Base-by-base conservation (phyloP, 2,113 vertebrate genomes). In the Gavialis gangeticus region DNA sequence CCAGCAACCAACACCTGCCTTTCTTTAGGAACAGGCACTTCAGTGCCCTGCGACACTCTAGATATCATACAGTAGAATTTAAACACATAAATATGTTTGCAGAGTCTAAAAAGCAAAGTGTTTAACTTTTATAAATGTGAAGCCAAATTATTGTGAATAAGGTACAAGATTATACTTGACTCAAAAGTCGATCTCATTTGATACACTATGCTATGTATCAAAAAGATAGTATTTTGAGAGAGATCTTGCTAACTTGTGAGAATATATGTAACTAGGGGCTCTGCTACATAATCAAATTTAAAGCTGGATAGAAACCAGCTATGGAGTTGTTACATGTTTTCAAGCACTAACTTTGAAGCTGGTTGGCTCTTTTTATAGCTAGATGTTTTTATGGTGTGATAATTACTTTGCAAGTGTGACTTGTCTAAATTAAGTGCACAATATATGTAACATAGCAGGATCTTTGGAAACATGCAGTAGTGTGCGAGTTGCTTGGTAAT, bases 141-240 rank as follows among this genome's bases (percentile, higher is more conserved):
- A 88, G 92, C 89, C 27, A 30, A 5, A 80, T 73, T 63, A 37
- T 84, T 88, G 75, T 62, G 83, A 71, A 58, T 62, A 85, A 82
- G 24, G 5, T 46, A 12, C 34, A 34, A 73, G 46, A 46, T 21
- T 73, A 37, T 69, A 18, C n/a, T 69, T 46, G 7, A 73, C 22
- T 46, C 34, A 73, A 73, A 25, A 37, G 13, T 73, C 13, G 12
- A 46, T 25, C 54, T 90, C 82, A 79, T 73, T 59, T 73, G 84
- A 73, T 75, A 55, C 75, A 80, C 71, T 54, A 14, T 27, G 37
- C 13, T 62, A 3, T 78, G 22, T 73, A 46, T 67, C 77, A 25
- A 63, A 60, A 62, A 78, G 6, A 5, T 91, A 9, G 1, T 75
- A 30, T 24, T 86, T 83, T 28, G 62, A 66, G 30, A 59, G 28